These are phyloP conservation scores for Sisor rabdophorus DNA, from an alignment of 2,113 vertebrate species.

Conservation along the genomic window DNA sequence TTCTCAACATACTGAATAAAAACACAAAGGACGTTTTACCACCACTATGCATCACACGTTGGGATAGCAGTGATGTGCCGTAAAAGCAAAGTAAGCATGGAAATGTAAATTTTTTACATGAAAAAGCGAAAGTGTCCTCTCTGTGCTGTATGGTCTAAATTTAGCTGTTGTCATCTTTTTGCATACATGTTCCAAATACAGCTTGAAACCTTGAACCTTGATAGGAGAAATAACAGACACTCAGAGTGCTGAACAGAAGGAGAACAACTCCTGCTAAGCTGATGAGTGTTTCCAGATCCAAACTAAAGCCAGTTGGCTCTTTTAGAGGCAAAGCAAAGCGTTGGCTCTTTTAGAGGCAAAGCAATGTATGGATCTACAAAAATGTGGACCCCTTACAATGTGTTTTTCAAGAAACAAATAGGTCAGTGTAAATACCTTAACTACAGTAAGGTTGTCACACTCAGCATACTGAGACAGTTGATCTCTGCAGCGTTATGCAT, in stretches of 20 bases:
- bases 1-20: too few species aligned
- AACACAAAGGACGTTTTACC: too few species aligned
- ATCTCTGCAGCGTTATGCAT: slow-evolving; percentile 29
- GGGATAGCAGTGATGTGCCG: too few species aligned
- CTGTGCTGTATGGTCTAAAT: background rate
- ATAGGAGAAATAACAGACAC: background rate
- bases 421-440: slow-evolving; percentile 54
- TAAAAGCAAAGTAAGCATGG: too few species aligned
- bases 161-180: slow-evolving; percentile 13
- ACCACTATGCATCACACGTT: too few species aligned
- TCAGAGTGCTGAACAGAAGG: slow-evolving; percentile 30
- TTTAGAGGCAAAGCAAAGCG: too few species aligned
- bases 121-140: slow-evolving; percentile 1
- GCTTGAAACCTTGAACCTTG: slow-evolving; percentile 23
- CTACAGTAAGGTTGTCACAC: slow-evolving; percentile 41
- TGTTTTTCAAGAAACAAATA: slow-evolving; percentile 50
- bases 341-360: background rate
- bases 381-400: slow-evolving; percentile 5
- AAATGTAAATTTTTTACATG: too few species aligned
- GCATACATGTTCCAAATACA: slow-evolving; percentile 16
- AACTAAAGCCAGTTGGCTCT: slow-evolving; percentile 2
- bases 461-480: slow-evolving; percentile 40
- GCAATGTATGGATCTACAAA: background rate
- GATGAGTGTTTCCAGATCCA: slow-evolving; percentile 1
- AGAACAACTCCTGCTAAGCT: slow-evolving; percentile 37